phyloP scores from a whole-genome alignment of 2,113 vertebrate genomes.

The Lethenteron reissneri region DNA sequence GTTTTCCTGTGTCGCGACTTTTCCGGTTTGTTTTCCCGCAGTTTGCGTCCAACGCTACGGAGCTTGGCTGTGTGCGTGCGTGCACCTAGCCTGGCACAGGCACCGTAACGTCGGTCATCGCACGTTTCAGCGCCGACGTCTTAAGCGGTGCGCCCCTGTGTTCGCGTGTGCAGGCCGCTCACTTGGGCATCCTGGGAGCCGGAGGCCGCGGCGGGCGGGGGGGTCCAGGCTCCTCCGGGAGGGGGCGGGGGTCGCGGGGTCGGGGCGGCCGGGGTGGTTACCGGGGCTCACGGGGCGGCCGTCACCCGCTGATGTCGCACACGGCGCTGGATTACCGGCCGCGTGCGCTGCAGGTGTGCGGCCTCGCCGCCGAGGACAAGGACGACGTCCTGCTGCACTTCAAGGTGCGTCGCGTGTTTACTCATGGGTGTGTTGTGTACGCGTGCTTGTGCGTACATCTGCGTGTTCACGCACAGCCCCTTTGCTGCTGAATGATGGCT shows the following conservation, averaged over 20 bases:
- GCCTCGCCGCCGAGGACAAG: conserved; percentile 66
- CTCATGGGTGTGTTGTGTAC: no score
- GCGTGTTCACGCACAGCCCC: no score
- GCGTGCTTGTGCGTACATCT: no score
- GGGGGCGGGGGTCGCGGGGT: conserved; percentile 49
- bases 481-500: no score
- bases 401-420: conserved; percentile 29
- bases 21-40: no score
- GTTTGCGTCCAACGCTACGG: no score
- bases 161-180: conserved; percentile 37
- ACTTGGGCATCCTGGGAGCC: conserved; percentile 50
- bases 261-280: conserved; percentile 32
- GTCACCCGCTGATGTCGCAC: conserved; percentile 42
- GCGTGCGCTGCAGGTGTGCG: conserved; percentile 50
- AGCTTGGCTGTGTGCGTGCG: no score
- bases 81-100: no score
- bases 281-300: conserved; percentile 43
- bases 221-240: conserved; percentile 33
- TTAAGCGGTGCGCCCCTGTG: not conserved
- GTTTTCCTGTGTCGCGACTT: not conserved
- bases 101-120: no score
- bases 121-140: no score
- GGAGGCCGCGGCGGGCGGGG: conserved; percentile 38
- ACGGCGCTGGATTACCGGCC: conserved; percentile 93
- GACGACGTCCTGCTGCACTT: conserved; percentile 84